phyloP scores from a whole-genome alignment of 2,797 vertebrate genomes.

The Pteropus rufus region DNA sequence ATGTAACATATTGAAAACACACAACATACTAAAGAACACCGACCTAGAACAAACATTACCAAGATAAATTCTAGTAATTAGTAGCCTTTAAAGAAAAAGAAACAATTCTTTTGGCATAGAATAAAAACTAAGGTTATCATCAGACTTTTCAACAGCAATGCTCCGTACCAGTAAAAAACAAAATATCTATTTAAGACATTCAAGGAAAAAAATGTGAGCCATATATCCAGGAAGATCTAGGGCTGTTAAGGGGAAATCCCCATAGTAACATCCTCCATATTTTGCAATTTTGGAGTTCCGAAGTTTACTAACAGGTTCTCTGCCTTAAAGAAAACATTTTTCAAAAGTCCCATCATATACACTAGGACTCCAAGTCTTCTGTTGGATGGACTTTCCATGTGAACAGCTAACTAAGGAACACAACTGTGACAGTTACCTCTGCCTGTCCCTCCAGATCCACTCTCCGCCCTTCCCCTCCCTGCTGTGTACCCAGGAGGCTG shows the following conservation, averaged over 20 bases:
- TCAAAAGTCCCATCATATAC: background rate
- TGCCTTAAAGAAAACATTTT: background rate
- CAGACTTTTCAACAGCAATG: background rate
- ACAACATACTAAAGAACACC: background rate
- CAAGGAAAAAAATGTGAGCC: background rate
- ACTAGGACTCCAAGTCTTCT: background rate
- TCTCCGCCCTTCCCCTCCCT: background rate
- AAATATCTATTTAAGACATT: background rate
- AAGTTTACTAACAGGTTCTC: background rate
- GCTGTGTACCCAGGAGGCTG: background rate
- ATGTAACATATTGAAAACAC: background rate
- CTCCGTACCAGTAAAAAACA: background rate
- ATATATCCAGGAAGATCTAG: background rate
- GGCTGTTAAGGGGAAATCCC: background rate
- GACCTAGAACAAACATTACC: background rate
- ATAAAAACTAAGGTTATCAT: background rate
- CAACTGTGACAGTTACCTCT: background rate
- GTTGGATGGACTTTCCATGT: background rate
- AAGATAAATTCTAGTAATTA: background rate
- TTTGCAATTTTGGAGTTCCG: background rate
- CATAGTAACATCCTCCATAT: background rate
- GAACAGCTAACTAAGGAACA: background rate
- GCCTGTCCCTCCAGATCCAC: background rate
- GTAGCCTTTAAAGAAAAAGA: background rate
- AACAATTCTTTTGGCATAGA: background rate